A percentile compares a stretch with the other conserved stretches of the same genome.
Conservation (phyloP, 2,888 invertebrate genomes). For the Pilophorus perplexus region DNA sequence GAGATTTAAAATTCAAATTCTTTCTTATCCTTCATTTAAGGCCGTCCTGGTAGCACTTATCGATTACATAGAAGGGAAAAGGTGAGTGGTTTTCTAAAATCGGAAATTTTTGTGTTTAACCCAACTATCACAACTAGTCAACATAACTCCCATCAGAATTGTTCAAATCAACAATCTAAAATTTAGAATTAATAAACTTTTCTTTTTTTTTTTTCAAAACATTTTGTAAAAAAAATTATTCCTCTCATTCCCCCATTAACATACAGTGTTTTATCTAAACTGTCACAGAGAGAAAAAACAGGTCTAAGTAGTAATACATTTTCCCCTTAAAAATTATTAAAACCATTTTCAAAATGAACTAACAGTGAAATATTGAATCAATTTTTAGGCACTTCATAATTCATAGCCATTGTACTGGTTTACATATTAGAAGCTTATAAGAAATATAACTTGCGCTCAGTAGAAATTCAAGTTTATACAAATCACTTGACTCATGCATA, state of each 20-base stretch:
- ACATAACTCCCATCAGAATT: background rate
- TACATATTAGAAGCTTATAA: constrained; percentile 41
- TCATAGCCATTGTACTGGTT: constrained; percentile 47
- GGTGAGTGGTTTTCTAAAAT: background rate
- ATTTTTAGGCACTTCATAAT: constrained; percentile 47
- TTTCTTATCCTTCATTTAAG: too few relatives aligned
- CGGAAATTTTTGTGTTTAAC: constrained; percentile 12
- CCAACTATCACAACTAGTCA: constrained; percentile 24
- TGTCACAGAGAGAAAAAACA: constrained; percentile 29
- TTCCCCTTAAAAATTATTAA: too few relatives aligned
- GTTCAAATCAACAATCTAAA: too few relatives aligned
- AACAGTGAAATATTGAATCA: constrained; percentile 40
- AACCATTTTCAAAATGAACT: constrained; percentile 34
- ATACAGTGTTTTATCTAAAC: constrained; percentile 16
- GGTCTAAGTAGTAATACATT: too few relatives aligned
- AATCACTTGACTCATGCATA: constrained; percentile 10
- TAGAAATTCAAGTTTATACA: constrained; percentile 32
- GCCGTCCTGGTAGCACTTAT: constrained; percentile 30
- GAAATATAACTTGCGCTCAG: constrained; percentile 38
- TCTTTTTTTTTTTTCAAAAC: constrained; percentile 3
- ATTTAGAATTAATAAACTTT: too few relatives aligned
- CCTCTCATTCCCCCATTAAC: constrained; percentile 13
- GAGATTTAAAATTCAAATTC: too few relatives aligned
- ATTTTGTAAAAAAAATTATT: constrained; percentile 12
- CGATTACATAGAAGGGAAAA: background rate